Evolutionary conservation across 2,888 invertebrate species (phyloP), one percentile per base, ranked within the genome.

Genomic region (Zaprionus bogoriensis): DNA sequence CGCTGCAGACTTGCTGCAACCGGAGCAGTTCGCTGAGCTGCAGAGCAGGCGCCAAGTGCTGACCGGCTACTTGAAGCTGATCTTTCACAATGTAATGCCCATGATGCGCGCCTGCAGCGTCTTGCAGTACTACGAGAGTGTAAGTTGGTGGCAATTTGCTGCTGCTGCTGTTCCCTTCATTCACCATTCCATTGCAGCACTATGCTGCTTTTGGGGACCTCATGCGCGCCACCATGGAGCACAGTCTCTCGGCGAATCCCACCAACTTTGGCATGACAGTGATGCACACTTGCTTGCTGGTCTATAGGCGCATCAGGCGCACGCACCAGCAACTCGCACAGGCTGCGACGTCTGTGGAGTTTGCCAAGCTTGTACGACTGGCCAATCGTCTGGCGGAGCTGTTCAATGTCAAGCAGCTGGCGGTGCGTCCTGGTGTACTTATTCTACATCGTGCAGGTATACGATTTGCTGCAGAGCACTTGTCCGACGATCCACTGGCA

Each of bases 261-360:
- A 12, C 63, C 0, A 61, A 84, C 30, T 78, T 54, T 27, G 84
- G 76, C 12, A 81, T 81, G 84, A 66, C 80, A 5, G 10, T 84
- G n/a, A 30, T 81, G 50, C 81, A 81, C 50, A 78, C 77, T 4
- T 57, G 63, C 0, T 3, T 81, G 20, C 9, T 57, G 25, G 55
- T 58, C 0, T 81, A 61, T 19, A 46, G 46, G 0, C 28, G 39
- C 3, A 12, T 77, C 0, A 54, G 64, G 10, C 5, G 3, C 2
- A 42, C 5, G 1, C 25, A 45, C 20, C 19, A n/a, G 1, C 44
- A 70, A 4, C 1, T 27, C 0, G 1, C 9, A 0, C 12, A 50
- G 4, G 58, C 59, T 0, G 20, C 30, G 0, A 10, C 10, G 0
- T 63, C 75, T 0, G 1, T 20, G 0, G 63, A 76, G 1, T 74